Evolutionary conservation across 1,140 invertebrate species (phyloP).

Genomic region (Calephelis nemesis): DNA sequence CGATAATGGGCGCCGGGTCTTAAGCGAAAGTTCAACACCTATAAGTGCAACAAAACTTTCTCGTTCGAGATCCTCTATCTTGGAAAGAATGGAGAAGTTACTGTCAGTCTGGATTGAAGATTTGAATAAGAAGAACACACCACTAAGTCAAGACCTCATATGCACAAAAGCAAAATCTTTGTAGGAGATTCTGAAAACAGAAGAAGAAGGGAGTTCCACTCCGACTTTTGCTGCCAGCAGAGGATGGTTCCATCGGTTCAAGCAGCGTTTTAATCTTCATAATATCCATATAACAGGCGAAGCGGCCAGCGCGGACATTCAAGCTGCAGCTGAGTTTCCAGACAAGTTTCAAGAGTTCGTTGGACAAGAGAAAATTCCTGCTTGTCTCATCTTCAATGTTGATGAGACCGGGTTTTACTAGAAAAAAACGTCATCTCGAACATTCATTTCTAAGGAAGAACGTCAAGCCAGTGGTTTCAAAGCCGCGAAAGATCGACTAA

Average conservation of each 20-base stretch:
- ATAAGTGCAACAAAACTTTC: too few species aligned
- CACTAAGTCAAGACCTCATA: too few species aligned
- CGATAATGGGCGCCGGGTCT: too few species aligned
- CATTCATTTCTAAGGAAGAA: slow-evolving; percentile 50
- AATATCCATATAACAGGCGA: slow-evolving; percentile 27
- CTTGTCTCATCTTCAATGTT: slow-evolving; percentile 25
- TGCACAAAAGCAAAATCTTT: too few species aligned
- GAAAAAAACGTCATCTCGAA: slow-evolving; percentile 28
- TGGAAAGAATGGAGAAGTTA: too few species aligned
- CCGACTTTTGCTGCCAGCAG: not conserved
- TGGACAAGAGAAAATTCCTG: slow-evolving; percentile 43
- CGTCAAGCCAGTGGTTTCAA: slow-evolving; percentile 64
- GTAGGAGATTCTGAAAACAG: too few species aligned
- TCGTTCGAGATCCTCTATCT: too few species aligned
- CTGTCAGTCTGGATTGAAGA: too few species aligned
- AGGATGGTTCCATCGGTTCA: slow-evolving; percentile 27
- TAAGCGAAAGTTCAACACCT: too few species aligned
- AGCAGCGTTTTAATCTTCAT: slow-evolving; percentile 33
- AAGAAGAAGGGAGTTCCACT: not conserved
- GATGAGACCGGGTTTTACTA: slow-evolving; percentile 39
- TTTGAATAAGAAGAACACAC: too few species aligned
- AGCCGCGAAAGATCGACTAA: slow-evolving; percentile 68
- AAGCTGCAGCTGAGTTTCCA: slow-evolving; percentile 46
- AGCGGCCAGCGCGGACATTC: slow-evolving; percentile 2
- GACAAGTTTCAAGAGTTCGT: slow-evolving; percentile 56